Evolutionary conservation across 2,888 invertebrate species (phyloP), one percentile per base, ranked within the genome.

Genomic region (Timema cristinae): DNA sequence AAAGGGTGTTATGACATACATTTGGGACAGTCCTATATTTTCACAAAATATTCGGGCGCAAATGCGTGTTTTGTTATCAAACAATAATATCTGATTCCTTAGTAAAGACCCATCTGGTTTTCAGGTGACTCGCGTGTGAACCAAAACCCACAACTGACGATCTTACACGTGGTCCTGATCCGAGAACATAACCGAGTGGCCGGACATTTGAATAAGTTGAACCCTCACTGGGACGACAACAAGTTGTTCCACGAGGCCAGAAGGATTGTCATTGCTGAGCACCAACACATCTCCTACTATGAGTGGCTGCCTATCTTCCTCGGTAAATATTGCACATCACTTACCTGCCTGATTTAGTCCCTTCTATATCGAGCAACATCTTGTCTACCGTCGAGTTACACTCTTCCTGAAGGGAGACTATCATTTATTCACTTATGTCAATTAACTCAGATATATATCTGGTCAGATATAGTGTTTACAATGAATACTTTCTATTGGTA

Each of bases 161-260:
- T 89, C 0, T 78, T 93, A 0, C 94, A 94, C 76, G 89, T 90
- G 0, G 78, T 94, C 8, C 89, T 92, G 79, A 86, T 91, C 16
- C 85, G 94, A 50, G 94, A 94, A 78, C 94, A 94, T 81, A 95
- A 94, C 81, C 87, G 93, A 0, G 79, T 94, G 1, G 93, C 93
- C 0, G 81, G 82, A 2, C 84, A 84, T 5, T 80, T 95, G 49
- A 78, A 84, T 0, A 79, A 82, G 5, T 77, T 93, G 9, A 95
- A 96, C 84, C 91, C 92, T 0, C 85, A 86, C 66, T 92, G 92
- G 89, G 84, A 85, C 50, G 93, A 93, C 77, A 91, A 94, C 75
- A 84, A 83, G 1, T 79, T 92, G 0, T 95, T 88, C 81, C 86
- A 90, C 81, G 93, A 94, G 81, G 82, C 91, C 0, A 86, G 92